A percentile compares a stretch with the other conserved stretches of the same genome.
These are phyloP conservation scores for Hemicentrotus pulcherrimus DNA, from an alignment of 35 echinoderm and acorn worm species.

Conservation along the genomic window DNA sequence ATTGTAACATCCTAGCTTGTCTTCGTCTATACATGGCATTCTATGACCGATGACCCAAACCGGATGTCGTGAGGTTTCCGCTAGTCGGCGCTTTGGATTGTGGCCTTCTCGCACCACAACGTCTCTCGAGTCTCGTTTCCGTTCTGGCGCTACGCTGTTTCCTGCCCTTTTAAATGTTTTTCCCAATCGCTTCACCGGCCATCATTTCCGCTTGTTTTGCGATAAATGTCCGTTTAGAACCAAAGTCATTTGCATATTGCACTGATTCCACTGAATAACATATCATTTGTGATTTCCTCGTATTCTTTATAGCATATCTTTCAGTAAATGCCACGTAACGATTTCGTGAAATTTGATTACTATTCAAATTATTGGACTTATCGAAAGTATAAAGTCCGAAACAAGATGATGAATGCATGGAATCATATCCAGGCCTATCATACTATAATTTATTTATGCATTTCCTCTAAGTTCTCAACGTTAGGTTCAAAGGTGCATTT, in stretches of 20 bases:
- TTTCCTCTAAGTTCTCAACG: no score
- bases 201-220: slow-evolving; percentile 37
- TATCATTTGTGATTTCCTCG: neutral
- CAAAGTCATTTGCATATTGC: neutral
- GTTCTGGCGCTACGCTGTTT: neutral
- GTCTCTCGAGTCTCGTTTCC: neutral
- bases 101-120: neutral
- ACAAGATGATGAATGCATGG: neutral
- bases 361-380: neutral
- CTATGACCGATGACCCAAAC: neutral
- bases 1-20: neutral
- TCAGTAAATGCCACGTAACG: neutral
- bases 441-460: no score
- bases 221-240: neutral
- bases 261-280: neutral
- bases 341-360: neutral
- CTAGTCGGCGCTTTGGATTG: neutral
- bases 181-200: neutral
- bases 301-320: neutral
- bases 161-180: neutral
- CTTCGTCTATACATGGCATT: neutral
- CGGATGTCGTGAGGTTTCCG: slow-evolving; percentile 15
- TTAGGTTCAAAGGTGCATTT: no score
- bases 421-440: neutral
- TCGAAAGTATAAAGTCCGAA: neutral